Evolutionary conservation across 2,888 invertebrate genomes (phyloP), one percentile per base, ranked within the genome.

Genomic region (Dichetophora obliterata): DNA sequence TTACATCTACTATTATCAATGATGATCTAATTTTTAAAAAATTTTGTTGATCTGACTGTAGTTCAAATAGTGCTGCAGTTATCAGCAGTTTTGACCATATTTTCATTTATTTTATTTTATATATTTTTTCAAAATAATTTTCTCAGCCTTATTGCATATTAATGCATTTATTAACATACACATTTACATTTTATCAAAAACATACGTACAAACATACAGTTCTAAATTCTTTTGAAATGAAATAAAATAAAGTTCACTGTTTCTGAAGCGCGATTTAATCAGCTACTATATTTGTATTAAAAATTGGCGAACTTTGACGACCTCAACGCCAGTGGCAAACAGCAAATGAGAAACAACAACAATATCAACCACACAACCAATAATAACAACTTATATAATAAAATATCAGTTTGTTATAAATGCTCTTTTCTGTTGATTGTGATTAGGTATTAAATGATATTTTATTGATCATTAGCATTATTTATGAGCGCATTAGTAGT

Each of bases 251-350:
- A 76, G 34, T 71, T 37, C 9, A 54, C 14, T 50, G 52, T 52
- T 43, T 43, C 11, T 6, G 43, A 43, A 2, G 43, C 43, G 37
- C 50, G 24, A 31, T 54, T 72, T 76, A 76, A 76, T 76, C 76
- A 76, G 76, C 71, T 72, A 76, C 72, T 76, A 76, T 76, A 72
- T 72, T 72, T 76, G 48, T 76, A 76, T 76, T 72, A 76, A 76
- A 69, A 31, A 57, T 34, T 48, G 71, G 66, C 76, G 76, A 76
- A 71, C 76, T 76, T 66, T 76, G 57, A 66, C 76, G 76, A 76
- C 76, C 76, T 24, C 52, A 19, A 70, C 31, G 69, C 50, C 27
- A 27, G 31, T 14, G 37, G 63, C 34, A n/a, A 27, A 65, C 24
- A 11, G 19, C 2, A 65, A 65, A 63, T 4, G 5, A 61, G 37